A percentile compares a stretch with the other conserved stretches of the same genome.
These are phyloP conservation scores for Hirtodrosophila trivittata DNA, from an alignment of 2,888 invertebrate genomes.

Conservation along the genomic window DNA sequence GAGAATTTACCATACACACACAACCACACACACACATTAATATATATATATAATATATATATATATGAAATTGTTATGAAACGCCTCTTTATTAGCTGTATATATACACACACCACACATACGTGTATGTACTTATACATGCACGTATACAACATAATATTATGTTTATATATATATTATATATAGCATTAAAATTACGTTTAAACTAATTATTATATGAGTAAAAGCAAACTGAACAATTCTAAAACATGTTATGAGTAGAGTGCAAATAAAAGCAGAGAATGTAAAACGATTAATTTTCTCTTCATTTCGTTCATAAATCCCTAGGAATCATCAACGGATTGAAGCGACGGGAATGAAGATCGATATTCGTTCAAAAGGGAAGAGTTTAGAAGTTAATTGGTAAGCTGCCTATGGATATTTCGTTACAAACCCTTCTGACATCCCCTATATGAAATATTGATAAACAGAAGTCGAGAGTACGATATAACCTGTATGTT, in stretches of 20 bases:
- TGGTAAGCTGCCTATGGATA: no score
- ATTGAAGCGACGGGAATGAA: no score
- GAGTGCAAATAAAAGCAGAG: constrained; percentile 55
- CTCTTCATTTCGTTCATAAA: not conserved
- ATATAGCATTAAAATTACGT: constrained; percentile 24
- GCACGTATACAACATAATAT: no score
- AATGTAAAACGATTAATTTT: constrained; percentile 32
- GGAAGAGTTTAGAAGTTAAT: no score
- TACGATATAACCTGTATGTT: no score
- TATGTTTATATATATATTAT: not conserved
- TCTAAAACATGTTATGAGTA: constrained; percentile 47
- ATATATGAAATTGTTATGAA: constrained; percentile 24
- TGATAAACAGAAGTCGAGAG: no score
- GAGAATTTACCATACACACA: not conserved
- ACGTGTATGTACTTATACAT: constrained; percentile 8
- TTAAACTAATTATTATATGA: not conserved
- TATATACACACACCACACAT: constrained; percentile 12
- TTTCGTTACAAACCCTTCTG: no score
- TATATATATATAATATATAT: constrained; percentile 4
- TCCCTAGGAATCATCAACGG: no score
- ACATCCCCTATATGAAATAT: no score
- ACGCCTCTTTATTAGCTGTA: constrained; percentile 34
- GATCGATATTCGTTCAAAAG: no score
- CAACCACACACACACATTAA: not conserved
- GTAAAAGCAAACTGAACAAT: constrained; percentile 37